Evolutionary conservation across 2,113 vertebrate genomes (phyloP).

Genomic region (Ptyas mucosa): DNA sequence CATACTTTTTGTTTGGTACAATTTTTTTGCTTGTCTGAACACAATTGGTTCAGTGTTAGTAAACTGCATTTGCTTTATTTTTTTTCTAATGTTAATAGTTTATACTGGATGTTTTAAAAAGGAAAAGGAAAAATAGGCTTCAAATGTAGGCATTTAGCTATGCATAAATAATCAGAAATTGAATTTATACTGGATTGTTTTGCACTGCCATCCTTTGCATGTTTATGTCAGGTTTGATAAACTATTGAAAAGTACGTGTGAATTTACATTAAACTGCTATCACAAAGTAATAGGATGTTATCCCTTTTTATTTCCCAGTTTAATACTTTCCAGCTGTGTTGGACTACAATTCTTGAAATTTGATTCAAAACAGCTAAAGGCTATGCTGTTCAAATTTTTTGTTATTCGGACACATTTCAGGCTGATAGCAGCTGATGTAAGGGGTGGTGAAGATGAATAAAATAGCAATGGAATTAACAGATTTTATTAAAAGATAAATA

Average conservation of each 20-base stretch:
- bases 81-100: not conserved
- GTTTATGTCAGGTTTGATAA: not conserved
- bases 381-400: not conserved
- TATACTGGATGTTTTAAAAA: not conserved
- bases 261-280: not conserved
- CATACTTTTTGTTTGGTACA: not conserved
- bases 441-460: conserved; percentile 16
- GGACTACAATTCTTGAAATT: not conserved
- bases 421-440: not conserved
- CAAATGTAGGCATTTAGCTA: not conserved
- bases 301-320: not conserved
- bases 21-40: not conserved
- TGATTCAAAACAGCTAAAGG: not conserved
- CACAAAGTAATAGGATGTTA: not conserved
- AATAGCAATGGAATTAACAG: conserved; percentile 2
- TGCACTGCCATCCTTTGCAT: not conserved
- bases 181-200: not conserved
- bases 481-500: conserved; percentile 15
- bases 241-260: not conserved
- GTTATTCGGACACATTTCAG: not conserved
- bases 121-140: not conserved
- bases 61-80: not conserved
- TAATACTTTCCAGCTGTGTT: not conserved
- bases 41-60: not conserved
- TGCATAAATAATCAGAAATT: not conserved